Evolutionary conservation across 2,113 vertebrate species (phyloP).

Genomic region (Festucalex cinctus): DNA sequence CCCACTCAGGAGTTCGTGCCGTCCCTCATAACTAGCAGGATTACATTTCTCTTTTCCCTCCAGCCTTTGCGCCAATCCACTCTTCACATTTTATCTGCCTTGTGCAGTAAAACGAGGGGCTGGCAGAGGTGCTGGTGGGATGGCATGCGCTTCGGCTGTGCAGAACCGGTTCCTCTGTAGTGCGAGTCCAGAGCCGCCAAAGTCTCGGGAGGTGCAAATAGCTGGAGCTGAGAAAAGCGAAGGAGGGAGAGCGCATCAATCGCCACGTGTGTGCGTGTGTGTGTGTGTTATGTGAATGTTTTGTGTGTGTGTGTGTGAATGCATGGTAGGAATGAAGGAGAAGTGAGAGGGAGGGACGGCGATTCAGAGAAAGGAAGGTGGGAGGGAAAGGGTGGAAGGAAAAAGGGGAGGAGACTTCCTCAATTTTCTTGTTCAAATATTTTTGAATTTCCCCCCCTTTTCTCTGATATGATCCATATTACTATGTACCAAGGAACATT

Average conservation of each 20-base stretch:
- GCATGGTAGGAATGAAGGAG: slow-evolving; percentile 57
- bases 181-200: slow-evolving; percentile 48
- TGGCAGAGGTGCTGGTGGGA: slow-evolving; percentile 32
- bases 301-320: slow-evolving; percentile 32
- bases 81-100: slow-evolving; percentile 45
- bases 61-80: slow-evolving; percentile 33
- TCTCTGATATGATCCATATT: slow-evolving; percentile 27
- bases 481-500: slow-evolving; percentile 9
- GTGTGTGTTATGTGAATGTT: slow-evolving; percentile 1
- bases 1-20: slow-evolving; percentile 48
- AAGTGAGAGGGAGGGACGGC: slow-evolving; percentile 55
- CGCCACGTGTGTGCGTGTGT: slow-evolving; percentile 30
- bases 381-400: slow-evolving; percentile 60
- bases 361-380: slow-evolving; percentile 58
- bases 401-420: slow-evolving; percentile 67
- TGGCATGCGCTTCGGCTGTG: slow-evolving; percentile 45
- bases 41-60: slow-evolving; percentile 61
- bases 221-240: slow-evolving; percentile 44
- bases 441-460: slow-evolving; percentile 27
- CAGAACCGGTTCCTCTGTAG: slow-evolving; percentile 50
- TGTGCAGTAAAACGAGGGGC: slow-evolving; percentile 15
- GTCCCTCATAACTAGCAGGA: slow-evolving; percentile 52
- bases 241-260: slow-evolving; percentile 61
- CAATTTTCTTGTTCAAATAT: slow-evolving; percentile 59
- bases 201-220: slow-evolving; percentile 50